These are phyloP conservation scores for Dryas iulia DNA, from an alignment of 1,140 invertebrate genomes.

Conservation along the genomic window DNA sequence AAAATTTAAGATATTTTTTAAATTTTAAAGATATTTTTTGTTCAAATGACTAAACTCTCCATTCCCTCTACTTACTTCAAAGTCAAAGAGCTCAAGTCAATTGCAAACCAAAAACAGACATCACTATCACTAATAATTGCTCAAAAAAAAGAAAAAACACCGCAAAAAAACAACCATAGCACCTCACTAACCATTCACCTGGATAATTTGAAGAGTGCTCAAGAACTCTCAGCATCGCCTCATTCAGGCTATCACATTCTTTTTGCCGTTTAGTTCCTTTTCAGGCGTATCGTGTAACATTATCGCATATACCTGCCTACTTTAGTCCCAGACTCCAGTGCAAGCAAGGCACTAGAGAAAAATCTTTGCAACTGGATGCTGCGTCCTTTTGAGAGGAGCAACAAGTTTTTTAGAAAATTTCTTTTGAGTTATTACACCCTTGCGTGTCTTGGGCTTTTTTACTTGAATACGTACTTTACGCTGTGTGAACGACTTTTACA, in stretches of 20 bases:
- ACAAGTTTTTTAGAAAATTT: slow-evolving; percentile 2
- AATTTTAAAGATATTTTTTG: too few species aligned
- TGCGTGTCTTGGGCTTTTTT: neutral
- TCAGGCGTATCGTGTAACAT: slow-evolving; percentile 13
- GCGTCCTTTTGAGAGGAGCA: slow-evolving; percentile 15
- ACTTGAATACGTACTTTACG: neutral
- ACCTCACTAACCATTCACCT: slow-evolving; percentile 25
- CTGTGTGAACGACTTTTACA: too few species aligned
- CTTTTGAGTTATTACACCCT: neutral
- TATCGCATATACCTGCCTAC: slow-evolving; percentile 1
- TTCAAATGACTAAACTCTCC: too few species aligned
- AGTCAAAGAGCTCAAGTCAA: too few species aligned
- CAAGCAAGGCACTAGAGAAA: slow-evolving; percentile 8
- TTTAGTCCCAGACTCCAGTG: too few species aligned
- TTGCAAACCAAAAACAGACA: too few species aligned
- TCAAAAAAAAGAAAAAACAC: neutral
- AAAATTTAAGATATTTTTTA: too few species aligned
- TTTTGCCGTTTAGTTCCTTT: slow-evolving; percentile 25
- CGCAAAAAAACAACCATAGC: neutral
- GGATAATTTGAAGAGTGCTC: slow-evolving; percentile 28
- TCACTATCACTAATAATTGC: neutral
- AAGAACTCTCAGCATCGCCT: slow-evolving; percentile 18
- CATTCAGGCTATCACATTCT: slow-evolving; percentile 30
- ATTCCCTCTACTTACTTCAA: too few species aligned
- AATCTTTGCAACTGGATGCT: slow-evolving; percentile 12